These are phyloP conservation scores for Orchesella flavescens DNA, from an alignment of 2,888 invertebrate species.

Conservation along the genomic window DNA sequence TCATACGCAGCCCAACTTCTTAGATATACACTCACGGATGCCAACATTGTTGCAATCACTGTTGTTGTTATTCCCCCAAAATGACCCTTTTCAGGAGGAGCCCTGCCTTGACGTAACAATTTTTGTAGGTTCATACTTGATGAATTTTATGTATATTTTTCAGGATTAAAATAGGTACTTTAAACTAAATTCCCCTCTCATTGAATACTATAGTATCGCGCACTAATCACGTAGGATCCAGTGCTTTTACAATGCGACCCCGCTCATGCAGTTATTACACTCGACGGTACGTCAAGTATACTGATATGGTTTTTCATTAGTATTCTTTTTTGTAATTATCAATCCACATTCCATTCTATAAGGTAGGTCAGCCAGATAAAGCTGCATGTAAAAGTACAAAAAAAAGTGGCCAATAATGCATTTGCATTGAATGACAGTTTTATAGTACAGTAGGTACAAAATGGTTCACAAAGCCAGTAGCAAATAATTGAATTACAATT, in stretches of 20 bases:
- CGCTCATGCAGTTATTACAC: conserved; percentile 27
- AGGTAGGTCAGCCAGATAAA: conserved; percentile 48
- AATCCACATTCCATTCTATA: conserved; percentile 4
- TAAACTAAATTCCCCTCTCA: too few relatives aligned
- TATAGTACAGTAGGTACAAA: too few relatives aligned
- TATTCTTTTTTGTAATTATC: conserved; percentile 3
- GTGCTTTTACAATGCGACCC: conserved; percentile 24
- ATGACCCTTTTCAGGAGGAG: conserved; percentile 7
- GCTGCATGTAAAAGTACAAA: too few relatives aligned
- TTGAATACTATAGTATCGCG: neutral
- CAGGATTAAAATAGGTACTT: too few relatives aligned
- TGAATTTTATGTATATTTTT: too few relatives aligned
- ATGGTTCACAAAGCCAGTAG: too few relatives aligned
- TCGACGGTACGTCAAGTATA: conserved; percentile 7
- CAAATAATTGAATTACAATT: too few relatives aligned
- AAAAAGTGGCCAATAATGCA: neutral
- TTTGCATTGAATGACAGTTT: conserved; percentile 43
- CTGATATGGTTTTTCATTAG: conserved; percentile 21
- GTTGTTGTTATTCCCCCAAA: conserved; percentile 46
- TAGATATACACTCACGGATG: conserved; percentile 53
- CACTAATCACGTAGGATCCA: conserved; percentile 53
- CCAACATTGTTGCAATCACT: conserved; percentile 58
- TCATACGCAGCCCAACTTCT: conserved; percentile 49
- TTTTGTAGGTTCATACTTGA: conserved; percentile 27
- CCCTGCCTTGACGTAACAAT: conserved; percentile 35